phyloP scores from a whole-genome alignment of 2,113 vertebrate species.

The Pangasianodon gigas region DNA sequence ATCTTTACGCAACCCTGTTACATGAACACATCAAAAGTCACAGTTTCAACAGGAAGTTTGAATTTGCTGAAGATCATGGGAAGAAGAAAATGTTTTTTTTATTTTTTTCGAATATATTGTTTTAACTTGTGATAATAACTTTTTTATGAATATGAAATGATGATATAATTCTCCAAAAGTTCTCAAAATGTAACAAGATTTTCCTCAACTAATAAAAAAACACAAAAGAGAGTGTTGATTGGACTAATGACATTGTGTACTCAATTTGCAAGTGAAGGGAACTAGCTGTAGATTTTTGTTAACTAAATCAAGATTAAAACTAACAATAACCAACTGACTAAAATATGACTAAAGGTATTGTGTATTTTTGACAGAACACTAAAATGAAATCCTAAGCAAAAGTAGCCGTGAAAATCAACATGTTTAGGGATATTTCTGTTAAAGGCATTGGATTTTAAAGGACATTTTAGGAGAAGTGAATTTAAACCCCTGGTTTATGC shows the following conservation, averaged over 20 bases:
- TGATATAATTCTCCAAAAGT: background rate
- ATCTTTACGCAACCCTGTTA: background rate
- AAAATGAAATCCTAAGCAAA: background rate
- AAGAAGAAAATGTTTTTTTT: background rate
- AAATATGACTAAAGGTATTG: background rate
- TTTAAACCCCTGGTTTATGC: background rate
- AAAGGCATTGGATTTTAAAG: background rate
- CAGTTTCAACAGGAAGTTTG: background rate
- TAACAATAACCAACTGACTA: background rate
- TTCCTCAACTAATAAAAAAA: background rate
- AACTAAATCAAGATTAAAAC: background rate
- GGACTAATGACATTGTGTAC: background rate
- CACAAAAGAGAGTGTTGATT: background rate
- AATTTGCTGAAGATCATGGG: background rate
- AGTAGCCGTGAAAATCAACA: background rate
- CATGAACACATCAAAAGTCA: background rate
- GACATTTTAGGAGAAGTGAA: background rate
- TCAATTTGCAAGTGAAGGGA: background rate
- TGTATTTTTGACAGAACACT: background rate
- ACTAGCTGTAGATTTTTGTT: background rate
- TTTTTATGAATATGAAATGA: background rate
- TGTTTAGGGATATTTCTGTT: background rate
- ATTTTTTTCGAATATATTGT: background rate
- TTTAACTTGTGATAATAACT: background rate
- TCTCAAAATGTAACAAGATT: background rate